Base-by-base conservation (phyloP, 2,113 vertebrate genomes). In the Mus pahari region DNA sequence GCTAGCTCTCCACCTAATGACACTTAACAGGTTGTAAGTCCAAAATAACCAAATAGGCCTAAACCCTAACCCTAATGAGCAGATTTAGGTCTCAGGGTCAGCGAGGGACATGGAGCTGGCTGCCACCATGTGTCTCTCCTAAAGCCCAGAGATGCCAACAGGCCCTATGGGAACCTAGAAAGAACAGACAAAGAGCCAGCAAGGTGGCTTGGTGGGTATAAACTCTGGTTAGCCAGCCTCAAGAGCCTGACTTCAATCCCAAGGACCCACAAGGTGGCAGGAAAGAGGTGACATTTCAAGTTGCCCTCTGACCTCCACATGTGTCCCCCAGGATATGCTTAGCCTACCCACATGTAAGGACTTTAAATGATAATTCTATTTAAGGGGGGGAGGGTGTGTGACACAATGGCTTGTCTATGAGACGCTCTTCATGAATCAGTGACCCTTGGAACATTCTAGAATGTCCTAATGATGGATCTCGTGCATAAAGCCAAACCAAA, bases 31-130 rank as follows among this genome's bases (percentile, higher is more conserved):
- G 26, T 62, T 83, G 48, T 86, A 86, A 8, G 50, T 62, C 39
- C 48, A 3, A 79, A 81, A 10, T 53, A 66, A 22, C 3, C 39
- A 62, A 83, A 62, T 17, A 22, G 88, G 68, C 48, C 50, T 50
- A 62, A 66, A 73, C 26, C 11, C 20, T 13, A 75, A 68, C 8
- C n/a, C 2, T 31, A 62, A 64, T 39, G 48, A 70, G 66, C 55
- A 19, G 19, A 74, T 5, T 31, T 17, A 20, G 10, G 24, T 66
- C 10, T 62, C 31, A 68, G 66, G 31, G 13, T 68, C 64, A 68
- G 4, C 12, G 4, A 71, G 50, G 26, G 13, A 7, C 10, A 20
- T 0, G 0, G 14, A 55, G 19, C 7, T 5, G 24, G 64, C 26
- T 26, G n/a, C 26, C 10, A 26, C 62, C 64, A 68, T 7, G 28